phyloP scores from a whole-genome alignment of 2,888 invertebrate species.

The Nomada ferruginata region DNA sequence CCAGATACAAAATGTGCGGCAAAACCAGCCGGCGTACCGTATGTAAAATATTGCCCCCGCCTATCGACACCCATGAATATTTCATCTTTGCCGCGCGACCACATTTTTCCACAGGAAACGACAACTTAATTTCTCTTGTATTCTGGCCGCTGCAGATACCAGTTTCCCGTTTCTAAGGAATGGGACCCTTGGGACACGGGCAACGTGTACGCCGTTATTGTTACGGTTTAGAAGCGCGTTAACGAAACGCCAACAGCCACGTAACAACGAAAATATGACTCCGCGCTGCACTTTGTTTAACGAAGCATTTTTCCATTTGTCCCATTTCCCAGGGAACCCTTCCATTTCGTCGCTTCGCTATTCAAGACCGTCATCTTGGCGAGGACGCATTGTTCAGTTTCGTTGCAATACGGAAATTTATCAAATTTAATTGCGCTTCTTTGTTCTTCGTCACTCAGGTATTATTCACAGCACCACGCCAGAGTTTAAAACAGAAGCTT shows the following conservation, averaged over 20 bases:
- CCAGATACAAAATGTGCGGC: constrained; percentile 9
- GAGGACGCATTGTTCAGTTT: background rate
- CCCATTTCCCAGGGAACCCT: background rate
- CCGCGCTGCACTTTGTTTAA: background rate
- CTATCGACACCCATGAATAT: constrained; percentile 57
- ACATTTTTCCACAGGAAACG: constrained; percentile 9
- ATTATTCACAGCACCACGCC: background rate
- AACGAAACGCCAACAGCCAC: constrained; percentile 9
- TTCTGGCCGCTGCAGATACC: constrained; percentile 26
- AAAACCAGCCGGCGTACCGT: constrained; percentile 3
- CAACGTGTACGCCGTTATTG: constrained; percentile 26
- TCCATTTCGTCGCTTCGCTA: background rate
- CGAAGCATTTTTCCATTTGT: background rate
- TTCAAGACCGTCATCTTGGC: background rate
- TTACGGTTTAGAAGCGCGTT: background rate
- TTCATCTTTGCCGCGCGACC: constrained; percentile 43
- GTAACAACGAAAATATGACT: constrained; percentile 18
- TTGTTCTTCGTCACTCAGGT: background rate
- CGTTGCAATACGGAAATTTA: background rate
- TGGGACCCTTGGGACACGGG: constrained; percentile 30
- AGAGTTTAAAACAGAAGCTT: background rate
- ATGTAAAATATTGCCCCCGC: constrained; percentile 34
- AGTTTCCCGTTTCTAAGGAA: constrained; percentile 4
- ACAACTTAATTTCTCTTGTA: constrained; percentile 57
- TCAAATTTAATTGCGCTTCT: constrained; percentile 30